phyloP scores from a whole-genome alignment of 37 sponge, comb jelly and placozoan species.

The Ephydatia muelleri region DNA sequence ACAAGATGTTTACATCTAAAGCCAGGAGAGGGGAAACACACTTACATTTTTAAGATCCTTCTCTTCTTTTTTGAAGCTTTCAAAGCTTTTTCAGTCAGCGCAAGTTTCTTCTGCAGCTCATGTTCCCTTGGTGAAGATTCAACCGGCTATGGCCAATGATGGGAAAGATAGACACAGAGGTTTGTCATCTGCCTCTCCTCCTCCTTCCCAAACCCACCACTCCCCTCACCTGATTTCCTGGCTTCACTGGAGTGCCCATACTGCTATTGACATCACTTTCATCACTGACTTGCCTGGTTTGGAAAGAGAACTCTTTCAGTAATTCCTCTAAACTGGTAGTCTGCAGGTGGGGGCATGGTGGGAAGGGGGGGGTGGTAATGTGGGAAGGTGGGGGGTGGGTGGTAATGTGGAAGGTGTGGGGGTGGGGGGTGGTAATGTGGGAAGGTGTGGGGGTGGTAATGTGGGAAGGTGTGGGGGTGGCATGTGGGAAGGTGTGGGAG shows the following conservation, averaged over 20 bases:
- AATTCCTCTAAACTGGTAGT: constrained; percentile 35
- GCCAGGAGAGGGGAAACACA: too few species aligned
- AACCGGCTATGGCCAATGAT: not conserved
- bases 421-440: too few species aligned
- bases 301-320: constrained; percentile 6
- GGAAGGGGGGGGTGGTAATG: too few species aligned
- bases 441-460: too few species aligned
- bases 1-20: too few species aligned
- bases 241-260: not conserved
- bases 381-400: too few species aligned
- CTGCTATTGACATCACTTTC: not conserved
- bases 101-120: constrained; percentile 24
- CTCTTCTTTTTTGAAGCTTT: constrained; percentile 34
- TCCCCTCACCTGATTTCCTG: not conserved
- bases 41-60: constrained; percentile 55
- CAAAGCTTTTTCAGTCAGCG: constrained; percentile 23
- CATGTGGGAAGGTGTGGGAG: too few species aligned
- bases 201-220: not conserved
- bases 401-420: too few species aligned
- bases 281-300: constrained; percentile 17
- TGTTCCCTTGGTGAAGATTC: not conserved
- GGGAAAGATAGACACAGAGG: too few species aligned
- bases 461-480: too few species aligned
- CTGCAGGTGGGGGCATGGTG: not conserved
- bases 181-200: constrained; percentile 23